A percentile compares a stretch with the other conserved stretches of the same genome.
Evolutionary conservation across 2,888 invertebrate species (phyloP).

Genomic region (Octodonta nipae): DNA sequence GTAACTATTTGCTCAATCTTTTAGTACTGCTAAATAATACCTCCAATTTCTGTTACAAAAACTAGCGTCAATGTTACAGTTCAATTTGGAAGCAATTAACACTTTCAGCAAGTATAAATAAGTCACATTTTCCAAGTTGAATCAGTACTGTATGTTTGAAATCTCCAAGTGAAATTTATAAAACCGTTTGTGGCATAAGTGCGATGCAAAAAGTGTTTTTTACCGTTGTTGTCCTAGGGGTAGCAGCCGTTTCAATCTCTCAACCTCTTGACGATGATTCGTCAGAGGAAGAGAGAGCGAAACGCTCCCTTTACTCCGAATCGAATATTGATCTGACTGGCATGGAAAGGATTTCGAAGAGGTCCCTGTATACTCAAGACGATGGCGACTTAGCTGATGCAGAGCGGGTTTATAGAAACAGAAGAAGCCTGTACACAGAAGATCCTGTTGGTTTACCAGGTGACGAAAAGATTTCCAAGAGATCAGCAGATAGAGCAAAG

Average conservation of each 20-base stretch:
- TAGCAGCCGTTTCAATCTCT: slow-evolving; percentile 3
- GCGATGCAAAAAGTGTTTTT: slow-evolving; percentile 12
- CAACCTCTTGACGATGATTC: slow-evolving; percentile 6
- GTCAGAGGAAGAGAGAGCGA: slow-evolving; percentile 11
- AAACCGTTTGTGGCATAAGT: too few relatives aligned
- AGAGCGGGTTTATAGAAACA: slow-evolving; percentile 12
- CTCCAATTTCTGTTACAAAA: too few relatives aligned
- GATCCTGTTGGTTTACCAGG: slow-evolving; percentile 7
- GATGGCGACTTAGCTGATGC: slow-evolving; percentile 8
- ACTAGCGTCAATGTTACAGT: too few relatives aligned
- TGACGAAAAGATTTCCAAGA: slow-evolving; percentile 11
- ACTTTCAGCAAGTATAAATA: too few relatives aligned
- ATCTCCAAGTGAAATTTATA: too few relatives aligned
- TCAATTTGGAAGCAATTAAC: too few relatives aligned
- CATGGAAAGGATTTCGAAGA: slow-evolving; percentile 12
- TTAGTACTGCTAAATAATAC: too few relatives aligned
- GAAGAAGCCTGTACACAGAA: slow-evolving; percentile 9
- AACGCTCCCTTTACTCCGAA: slow-evolving; percentile 9
- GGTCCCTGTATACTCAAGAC: slow-evolving; percentile 7
- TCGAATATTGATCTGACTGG: slow-evolving; percentile 7
- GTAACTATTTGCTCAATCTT: too few relatives aligned
- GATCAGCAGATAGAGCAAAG: slow-evolving; percentile 2
- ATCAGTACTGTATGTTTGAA: slow-evolving; percentile 24
- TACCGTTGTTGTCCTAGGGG: slow-evolving; percentile 8
- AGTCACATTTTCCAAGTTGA: slow-evolving; percentile 26